Percentiles rank a stretch among this genome's conserved stretches.
phyloP scores from a whole-genome alignment of 2,797 vertebrate genomes.

The Cottoperca gobio region DNA sequence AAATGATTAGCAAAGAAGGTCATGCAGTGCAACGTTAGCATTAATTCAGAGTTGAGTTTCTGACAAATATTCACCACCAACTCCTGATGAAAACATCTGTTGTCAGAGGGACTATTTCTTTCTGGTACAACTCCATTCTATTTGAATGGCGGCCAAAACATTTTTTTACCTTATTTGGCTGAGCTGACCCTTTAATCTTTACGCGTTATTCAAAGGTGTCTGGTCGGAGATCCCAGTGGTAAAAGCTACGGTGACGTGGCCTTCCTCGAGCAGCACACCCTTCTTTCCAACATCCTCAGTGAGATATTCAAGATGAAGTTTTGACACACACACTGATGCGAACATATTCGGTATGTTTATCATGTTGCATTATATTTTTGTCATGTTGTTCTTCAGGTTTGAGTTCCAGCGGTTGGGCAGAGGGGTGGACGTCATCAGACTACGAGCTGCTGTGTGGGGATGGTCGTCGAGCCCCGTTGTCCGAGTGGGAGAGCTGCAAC shows the following conservation, averaged over 20 bases:
- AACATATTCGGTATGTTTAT: not conserved
- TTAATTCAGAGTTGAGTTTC: too few relatives aligned
- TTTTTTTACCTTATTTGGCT: not conserved
- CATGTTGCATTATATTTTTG: not conserved
- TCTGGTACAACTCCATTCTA: too few relatives aligned
- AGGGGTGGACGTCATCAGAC: slow-evolving; percentile 79
- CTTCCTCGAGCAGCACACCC: slow-evolving; percentile 91
- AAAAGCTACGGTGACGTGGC: slow-evolving; percentile 93
- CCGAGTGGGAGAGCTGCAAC: slow-evolving; percentile 90
- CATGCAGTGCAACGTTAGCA: too few relatives aligned
- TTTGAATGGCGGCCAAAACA: too few relatives aligned
- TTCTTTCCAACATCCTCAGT: slow-evolving; percentile 90
- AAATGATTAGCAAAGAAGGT: too few relatives aligned
- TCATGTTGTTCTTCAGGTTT: slow-evolving; percentile 79
- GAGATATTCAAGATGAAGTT: slow-evolving; percentile 41
- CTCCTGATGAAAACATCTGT: too few relatives aligned
- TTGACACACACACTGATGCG: not conserved
- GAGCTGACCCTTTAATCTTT: not conserved
- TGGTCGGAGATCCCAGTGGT: slow-evolving; percentile 90
- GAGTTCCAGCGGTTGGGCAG: slow-evolving; percentile 85
- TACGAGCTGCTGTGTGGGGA: slow-evolving; percentile 90
- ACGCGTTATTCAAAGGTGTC: slow-evolving; percentile 79
- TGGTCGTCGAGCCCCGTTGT: slow-evolving; percentile 83
- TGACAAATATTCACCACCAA: too few relatives aligned
- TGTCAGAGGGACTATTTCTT: too few relatives aligned